Evolutionary conservation across 2,113 vertebrate genomes (phyloP).

Genomic region (Glareola pratincola): DNA sequence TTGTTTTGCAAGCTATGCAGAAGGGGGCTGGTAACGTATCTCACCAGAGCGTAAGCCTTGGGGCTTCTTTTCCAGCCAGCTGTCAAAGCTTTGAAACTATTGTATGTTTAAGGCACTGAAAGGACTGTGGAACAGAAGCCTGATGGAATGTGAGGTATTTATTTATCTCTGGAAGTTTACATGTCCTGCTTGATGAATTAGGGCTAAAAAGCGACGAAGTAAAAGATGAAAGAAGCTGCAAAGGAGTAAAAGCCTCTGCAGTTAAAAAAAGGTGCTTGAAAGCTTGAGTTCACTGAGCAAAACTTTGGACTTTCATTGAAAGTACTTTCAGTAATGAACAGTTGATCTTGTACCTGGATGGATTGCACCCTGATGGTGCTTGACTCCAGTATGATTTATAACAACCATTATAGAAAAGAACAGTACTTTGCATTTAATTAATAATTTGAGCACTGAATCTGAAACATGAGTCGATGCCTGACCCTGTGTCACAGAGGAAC

Average conservation of each 20-base stretch:
- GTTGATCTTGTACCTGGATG: neutral
- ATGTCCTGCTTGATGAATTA: neutral
- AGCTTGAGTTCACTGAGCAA: neutral
- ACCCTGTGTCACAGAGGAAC: neutral
- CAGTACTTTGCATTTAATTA: neutral
- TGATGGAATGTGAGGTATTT: neutral
- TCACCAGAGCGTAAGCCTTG: neutral
- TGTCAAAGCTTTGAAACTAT: slow-evolving; percentile 8
- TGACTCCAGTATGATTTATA: neutral
- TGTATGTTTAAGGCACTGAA: neutral
- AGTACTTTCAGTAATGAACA: neutral
- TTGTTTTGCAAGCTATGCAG: slow-evolving; percentile 22
- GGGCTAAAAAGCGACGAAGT: neutral
- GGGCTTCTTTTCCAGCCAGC: slow-evolving; percentile 15
- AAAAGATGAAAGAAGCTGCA: neutral
- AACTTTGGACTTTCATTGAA: neutral
- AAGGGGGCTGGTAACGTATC: neutral
- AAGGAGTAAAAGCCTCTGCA: neutral
- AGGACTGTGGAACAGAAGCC: neutral
- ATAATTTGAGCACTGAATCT: neutral
- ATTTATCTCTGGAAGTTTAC: neutral
- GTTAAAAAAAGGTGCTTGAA: neutral
- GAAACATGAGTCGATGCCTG: neutral
- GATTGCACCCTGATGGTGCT: neutral
- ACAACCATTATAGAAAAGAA: neutral